A percentile compares a stretch with the other conserved stretches of the same genome.
Evolutionary conservation across 2,113 vertebrate genomes (phyloP).

Genomic region (Sander vitreus): DNA sequence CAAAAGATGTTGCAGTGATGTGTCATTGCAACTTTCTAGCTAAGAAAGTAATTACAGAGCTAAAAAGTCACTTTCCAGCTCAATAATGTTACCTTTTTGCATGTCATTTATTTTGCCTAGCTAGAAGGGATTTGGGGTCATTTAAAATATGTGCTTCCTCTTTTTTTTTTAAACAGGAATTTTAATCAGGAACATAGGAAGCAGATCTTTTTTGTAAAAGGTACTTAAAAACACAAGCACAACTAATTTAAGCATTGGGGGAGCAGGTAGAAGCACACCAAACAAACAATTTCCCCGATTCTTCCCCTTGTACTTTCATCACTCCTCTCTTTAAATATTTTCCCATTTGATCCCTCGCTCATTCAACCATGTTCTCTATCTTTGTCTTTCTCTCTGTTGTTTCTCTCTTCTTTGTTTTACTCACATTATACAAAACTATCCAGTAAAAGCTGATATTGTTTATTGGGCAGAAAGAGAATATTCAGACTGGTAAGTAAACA

Average conservation of each 20-base stretch:
- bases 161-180: conserved; percentile 14
- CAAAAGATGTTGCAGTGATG: conserved; percentile 37
- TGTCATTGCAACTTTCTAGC: conserved; percentile 46
- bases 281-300: conserved; percentile 17
- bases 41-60: conserved; percentile 29
- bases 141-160: conserved; percentile 28
- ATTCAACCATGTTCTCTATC: background rate
- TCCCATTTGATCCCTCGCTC: conserved; percentile 45
- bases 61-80: conserved; percentile 15
- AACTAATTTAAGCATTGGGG: conserved; percentile 12
- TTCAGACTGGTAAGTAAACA: conserved; percentile 22
- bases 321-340: conserved; percentile 43
- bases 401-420: conserved; percentile 34
- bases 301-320: conserved; percentile 15
- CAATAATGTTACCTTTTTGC: conserved; percentile 11
- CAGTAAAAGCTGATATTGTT: conserved; percentile 32
- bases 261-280: conserved; percentile 24
- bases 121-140: conserved; percentile 30
- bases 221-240: conserved; percentile 19
- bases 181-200: conserved; percentile 7
- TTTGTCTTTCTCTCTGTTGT: conserved; percentile 16
- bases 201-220: conserved; percentile 20
- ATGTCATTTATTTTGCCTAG: conserved; percentile 29
- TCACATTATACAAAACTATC: conserved; percentile 6
- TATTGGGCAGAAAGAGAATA: conserved; percentile 24